Percentiles rank a stretch among this genome's conserved stretches.
Evolutionary conservation across 2,797 vertebrate genomes (phyloP).

Genomic region (Ambastaia sidthimunki): DNA sequence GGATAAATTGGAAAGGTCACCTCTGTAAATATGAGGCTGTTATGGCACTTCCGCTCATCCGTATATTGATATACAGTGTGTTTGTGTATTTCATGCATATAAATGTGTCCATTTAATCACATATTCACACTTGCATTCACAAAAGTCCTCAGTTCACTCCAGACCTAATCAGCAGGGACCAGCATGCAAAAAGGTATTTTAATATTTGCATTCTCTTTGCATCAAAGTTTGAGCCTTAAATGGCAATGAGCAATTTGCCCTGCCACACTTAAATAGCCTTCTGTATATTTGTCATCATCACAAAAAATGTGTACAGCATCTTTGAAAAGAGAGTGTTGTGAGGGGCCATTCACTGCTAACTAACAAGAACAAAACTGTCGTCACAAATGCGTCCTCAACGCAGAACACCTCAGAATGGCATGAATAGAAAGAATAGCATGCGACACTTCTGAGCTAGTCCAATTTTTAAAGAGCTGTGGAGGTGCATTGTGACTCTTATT

Average conservation of each 20-base stretch:
- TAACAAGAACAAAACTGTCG: neutral
- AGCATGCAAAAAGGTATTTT: neutral
- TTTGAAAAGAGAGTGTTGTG: neutral
- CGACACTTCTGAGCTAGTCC: neutral
- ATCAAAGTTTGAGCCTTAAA: neutral
- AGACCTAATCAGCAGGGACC: neutral
- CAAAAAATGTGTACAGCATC: neutral
- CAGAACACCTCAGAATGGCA: constrained; percentile 8
- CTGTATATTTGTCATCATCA: neutral
- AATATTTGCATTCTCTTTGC: neutral
- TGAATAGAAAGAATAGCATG: constrained; percentile 2
- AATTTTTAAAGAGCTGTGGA: neutral
- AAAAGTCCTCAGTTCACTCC: neutral
- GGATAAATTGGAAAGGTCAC: constrained; percentile 10
- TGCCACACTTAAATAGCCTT: neutral
- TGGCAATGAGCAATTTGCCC: neutral
- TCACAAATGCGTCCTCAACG: neutral
- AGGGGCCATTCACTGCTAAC: constrained; percentile 1
- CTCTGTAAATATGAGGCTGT: neutral
- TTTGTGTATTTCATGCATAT: neutral
- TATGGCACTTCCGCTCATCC: neutral
- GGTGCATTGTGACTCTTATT: constrained; percentile 11
- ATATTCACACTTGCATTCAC: neutral
- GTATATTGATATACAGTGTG: neutral
- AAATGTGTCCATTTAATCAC: neutral